phyloP scores from a whole-genome alignment of 2,113 vertebrate species.

The Lynx canadensis region DNA sequence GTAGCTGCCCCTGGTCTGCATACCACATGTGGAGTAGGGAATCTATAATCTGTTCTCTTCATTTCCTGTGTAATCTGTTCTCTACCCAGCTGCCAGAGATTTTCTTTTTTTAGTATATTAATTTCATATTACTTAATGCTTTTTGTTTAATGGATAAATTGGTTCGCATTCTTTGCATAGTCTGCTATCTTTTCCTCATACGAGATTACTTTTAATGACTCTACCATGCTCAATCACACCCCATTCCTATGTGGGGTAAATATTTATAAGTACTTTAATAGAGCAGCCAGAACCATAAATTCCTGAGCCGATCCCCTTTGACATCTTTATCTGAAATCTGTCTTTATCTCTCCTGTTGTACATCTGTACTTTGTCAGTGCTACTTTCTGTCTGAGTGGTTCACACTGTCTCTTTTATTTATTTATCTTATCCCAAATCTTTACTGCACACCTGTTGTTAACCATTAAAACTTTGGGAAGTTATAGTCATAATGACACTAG shows the following conservation, averaged over 20 bases:
- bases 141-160: conserved; percentile 13
- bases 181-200: not conserved
- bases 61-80: not conserved
- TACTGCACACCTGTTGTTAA: not conserved
- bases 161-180: not conserved
- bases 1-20: not conserved
- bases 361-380: not conserved
- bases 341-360: not conserved
- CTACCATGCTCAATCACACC: not conserved
- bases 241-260: not conserved
- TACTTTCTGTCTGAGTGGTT: not conserved
- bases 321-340: conserved; percentile 37
- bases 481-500: not conserved
- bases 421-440: not conserved
- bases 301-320: not conserved
- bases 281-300: not conserved
- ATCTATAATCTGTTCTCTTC: not conserved
- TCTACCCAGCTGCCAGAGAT: not conserved
- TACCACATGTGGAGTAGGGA: not conserved
- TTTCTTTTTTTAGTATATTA: not conserved
- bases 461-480: not conserved
- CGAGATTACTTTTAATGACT: not conserved
- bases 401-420: not conserved
- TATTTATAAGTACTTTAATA: conserved; percentile 7
- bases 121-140: not conserved